These are phyloP conservation scores for Adoxophyes honmai DNA, from an alignment of 1,140 invertebrate species.

Conservation along the genomic window DNA sequence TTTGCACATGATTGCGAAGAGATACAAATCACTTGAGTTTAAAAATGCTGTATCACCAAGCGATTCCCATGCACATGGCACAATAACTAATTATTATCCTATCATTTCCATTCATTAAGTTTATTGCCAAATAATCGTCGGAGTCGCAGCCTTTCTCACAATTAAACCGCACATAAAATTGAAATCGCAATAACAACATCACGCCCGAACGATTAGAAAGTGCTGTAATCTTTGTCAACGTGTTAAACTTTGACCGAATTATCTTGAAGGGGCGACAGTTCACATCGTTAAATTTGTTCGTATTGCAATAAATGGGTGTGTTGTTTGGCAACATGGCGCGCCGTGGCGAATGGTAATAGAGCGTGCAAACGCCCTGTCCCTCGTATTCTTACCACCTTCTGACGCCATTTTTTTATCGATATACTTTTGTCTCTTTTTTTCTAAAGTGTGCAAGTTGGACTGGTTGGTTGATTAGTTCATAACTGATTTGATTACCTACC, in stretches of 20 bases:
- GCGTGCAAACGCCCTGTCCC: constrained; percentile 42
- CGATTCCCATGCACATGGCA: too few species aligned
- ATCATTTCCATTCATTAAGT: constrained; percentile 38
- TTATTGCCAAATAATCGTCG: constrained; percentile 45
- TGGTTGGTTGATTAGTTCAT: too few species aligned
- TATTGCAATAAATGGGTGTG: constrained; percentile 68
- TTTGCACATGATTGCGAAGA: too few species aligned
- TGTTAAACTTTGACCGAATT: constrained; percentile 75
- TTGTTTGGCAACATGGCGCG: constrained; percentile 63
- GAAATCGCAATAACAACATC: constrained; percentile 49
- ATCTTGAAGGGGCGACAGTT: constrained; percentile 47
- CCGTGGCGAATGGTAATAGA: constrained; percentile 61
- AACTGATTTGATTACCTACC: too few species aligned
- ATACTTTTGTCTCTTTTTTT: constrained; percentile 18
- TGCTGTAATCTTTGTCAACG: constrained; percentile 66
- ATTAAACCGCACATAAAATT: constrained; percentile 63
- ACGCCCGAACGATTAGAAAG: constrained; percentile 59
- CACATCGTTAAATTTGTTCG: constrained; percentile 72
- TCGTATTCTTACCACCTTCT: constrained; percentile 40
- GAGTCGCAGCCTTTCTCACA: constrained; percentile 47
- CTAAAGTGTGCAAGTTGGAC: constrained; percentile 2
- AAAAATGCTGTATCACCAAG: too few species aligned
- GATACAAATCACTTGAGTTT: too few species aligned
- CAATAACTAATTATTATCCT: constrained; percentile 7
- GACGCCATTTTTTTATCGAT: constrained; percentile 29